Base-by-base conservation (phyloP, 1,140 invertebrate species). In the Trachymyrmex septentrionalis region DNA sequence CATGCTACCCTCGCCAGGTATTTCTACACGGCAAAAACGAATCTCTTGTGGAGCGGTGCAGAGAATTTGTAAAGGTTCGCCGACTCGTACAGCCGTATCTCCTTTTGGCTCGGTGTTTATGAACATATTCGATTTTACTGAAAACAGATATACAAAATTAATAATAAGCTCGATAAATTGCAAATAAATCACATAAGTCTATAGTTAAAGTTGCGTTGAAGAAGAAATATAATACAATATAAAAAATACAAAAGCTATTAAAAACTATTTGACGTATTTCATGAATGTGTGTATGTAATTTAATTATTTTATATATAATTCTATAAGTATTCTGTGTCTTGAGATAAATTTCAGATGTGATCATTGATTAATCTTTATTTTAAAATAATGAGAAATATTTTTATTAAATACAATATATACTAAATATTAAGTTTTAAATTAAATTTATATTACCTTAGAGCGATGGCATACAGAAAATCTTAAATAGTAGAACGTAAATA, bases 1-100 rank as follows among this genome's bases (percentile, higher is more conserved):
- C 24, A 94, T 90, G 0, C 92, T 93, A 7, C 24, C 69, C 82
- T 94, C 94, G 50, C 95, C 94, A 7, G 96, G 96, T 87, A 96
- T 95, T 90, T 95, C 94, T 64, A 96, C 95, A 44, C 96, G 95
- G 84, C 96, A 96, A 19, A 95, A 93, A 38, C 91, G 93, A 50
- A 96, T 1, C 30, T 50, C 38, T 19, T 90, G 87, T 16, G 90
- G 90, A 0, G 94, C 93, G 82, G 92, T 93, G 71, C 96, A 96
- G 34, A 96, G 91, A 61, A 96, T 94, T 55, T 92, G 92, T 69
- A 96, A 91, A 85, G 89, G 94, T 77, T 96, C 93, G 44, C 95
- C 96, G 3, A 93, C 48, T 67, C 89, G 91, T 0, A 94, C 94
- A 0, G 93, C 92, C 0, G 89, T 91, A 69, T 91, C 90, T 10